phyloP scores from a whole-genome alignment of 2,888 invertebrate species.

The Isotomurus palustris region DNA sequence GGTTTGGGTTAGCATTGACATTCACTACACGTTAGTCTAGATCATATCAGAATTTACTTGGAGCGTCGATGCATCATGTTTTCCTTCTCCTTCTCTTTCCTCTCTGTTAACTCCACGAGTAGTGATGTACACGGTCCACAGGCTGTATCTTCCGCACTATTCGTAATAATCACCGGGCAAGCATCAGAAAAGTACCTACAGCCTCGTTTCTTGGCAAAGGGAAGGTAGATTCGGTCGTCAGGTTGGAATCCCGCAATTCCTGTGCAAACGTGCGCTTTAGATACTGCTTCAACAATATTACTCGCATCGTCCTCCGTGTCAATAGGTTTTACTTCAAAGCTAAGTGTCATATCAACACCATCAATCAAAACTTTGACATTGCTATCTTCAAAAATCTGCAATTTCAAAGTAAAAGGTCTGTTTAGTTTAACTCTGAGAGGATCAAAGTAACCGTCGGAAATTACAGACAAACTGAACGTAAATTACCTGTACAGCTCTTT shows the following conservation, averaged over 20 bases:
- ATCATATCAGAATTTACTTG: not conserved
- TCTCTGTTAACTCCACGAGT: conserved; percentile 22
- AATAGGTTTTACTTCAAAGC: conserved; percentile 20
- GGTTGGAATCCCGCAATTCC: conserved; percentile 40
- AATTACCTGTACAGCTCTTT: conserved; percentile 37
- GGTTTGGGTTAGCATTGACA: not conserved
- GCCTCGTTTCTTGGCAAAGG: conserved; percentile 31
- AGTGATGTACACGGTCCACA: conserved; percentile 35
- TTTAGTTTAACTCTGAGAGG: too few species aligned
- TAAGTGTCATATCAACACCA: conserved; percentile 38
- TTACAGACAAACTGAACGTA: not conserved
- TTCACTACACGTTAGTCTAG: not conserved
- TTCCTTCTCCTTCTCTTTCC: conserved; percentile 30
- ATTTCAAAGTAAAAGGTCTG: too few species aligned
- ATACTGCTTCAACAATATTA: conserved; percentile 26
- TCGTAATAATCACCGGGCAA: conserved; percentile 36
- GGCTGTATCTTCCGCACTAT: conserved; percentile 24
- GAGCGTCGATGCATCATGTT: conserved; percentile 8
- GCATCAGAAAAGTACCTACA: conserved; percentile 33
- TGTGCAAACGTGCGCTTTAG: conserved; percentile 31
- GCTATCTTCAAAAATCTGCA: conserved; percentile 40
- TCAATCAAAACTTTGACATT: conserved; percentile 32
- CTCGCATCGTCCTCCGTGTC: conserved; percentile 30
- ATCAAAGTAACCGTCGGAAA: too few species aligned
- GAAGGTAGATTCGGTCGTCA: conserved; percentile 36